Base-by-base conservation (phyloP, 2,888 invertebrate genomes). In the Andrena camellia region DNA sequence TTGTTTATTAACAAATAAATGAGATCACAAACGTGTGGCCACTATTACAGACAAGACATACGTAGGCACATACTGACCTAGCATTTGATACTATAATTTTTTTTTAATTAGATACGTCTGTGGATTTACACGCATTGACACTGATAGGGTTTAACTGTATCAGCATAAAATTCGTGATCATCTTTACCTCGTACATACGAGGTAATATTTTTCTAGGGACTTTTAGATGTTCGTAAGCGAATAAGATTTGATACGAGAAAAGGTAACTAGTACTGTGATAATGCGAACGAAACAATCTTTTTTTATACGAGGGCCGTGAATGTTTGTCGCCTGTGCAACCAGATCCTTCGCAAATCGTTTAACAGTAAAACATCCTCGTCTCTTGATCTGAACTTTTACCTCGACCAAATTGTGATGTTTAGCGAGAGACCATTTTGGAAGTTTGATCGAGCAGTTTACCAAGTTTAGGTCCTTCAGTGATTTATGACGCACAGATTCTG, bases 251-350 rank as follows among this genome's bases (percentile, higher is more conserved):
- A 66, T 42, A 42, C 4, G 3, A 17, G 42, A 13, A 2, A 57
- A 57, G 8, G 5, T 20, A 76, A 59, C 57, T 10, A 64, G 23
- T 62, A 57, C 80, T 78, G 80, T 79, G 69, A 79, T 79, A 79
- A 79, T 57, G 69, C 29, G 2, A 67, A 66, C 23, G 69, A 71
- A 29, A 63, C 20, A 48, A 72, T 67, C 57, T 42, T 67, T 69
- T 78, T 70, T 66, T 17, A 77, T 8, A 17, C 31, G 20, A 62
- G 2, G 54, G 4, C 13, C 35, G 60, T 17, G 6, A 7, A 52
- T 10, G 26, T 20, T 20, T 17, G 26, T 50, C 60, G n/a, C 33
- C 29, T 10, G 35, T 50, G 42, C 23, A 60, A 31, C 7, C 60
- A 29, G 23, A 48, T 48, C 23, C 23, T 17, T 2, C 5, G 5